Evolutionary conservation across 2,113 vertebrate species (phyloP), one percentile per base, ranked within the genome.

Genomic region (Ameiurus melas): DNA sequence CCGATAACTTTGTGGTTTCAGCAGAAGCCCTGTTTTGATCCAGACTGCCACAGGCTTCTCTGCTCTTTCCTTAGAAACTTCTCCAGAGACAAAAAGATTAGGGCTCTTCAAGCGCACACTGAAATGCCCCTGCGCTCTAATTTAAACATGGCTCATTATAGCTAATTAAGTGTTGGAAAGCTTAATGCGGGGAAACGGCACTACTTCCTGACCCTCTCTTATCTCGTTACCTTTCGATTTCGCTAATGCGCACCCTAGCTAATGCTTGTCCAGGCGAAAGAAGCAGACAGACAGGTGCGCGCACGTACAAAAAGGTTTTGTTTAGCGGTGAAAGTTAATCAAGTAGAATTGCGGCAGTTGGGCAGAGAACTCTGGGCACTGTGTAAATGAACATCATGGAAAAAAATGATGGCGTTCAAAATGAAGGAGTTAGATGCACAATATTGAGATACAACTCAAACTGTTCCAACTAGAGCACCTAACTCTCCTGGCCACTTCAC

Each of bases 101-200:
- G 78, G n/a, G 33, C 71, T 86, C 60, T 84, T 88, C 73, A 91
- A 70, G 84, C 25, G 33, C n/a, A 60, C 25, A 60, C 85, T 86
- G 86, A 88, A 88, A 85, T 58, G 60, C 88, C 30, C 47, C 84
- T 17, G 68, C 20, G n/a, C 83, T 90, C 68, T 81, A 73, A 90
- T 90, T 90, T 87, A 90, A 90, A 90, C 88, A 90, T 60, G 77
- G 12, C 66, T 89, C 85, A 90, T 92, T 89, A 84, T 84, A 64
- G 66, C 77, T 87, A 90, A 92, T 91, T 86, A 90, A 86, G 36
- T 30, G 30, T 89, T 86, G 75, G 87, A 88, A 87, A 92, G 75
- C 86, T 79, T 88, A 91, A 90, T 85, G 70, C 55, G 33, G 64
- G 86, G 75, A 88, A 91, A 88, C 89, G 80, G 82, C 84, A 68